Evolutionary conservation across 1,140 invertebrate species (phyloP), one percentile per base, ranked within the genome.

Genomic region (Pentalonia nigronervosa): DNA sequence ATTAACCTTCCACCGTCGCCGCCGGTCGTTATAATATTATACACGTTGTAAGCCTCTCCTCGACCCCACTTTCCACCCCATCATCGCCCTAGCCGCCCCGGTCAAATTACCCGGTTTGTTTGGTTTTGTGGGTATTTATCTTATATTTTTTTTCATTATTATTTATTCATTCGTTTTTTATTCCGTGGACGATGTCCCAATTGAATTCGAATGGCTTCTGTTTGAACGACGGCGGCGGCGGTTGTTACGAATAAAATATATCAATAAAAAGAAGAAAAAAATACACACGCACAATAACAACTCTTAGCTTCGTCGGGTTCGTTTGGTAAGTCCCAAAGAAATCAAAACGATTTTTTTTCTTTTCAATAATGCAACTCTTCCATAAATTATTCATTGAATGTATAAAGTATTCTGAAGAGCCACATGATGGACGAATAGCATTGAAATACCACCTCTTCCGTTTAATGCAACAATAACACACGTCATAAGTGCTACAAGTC

Each of bases 171-270:
- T 89, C 21, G 3, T 47, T 53, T 89, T 89, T 36, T 89, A 50
- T 34, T 45, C 87, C 48, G 86, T 25, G 48, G 20, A 50, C 48
- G 47, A 89, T 50, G 87, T 50, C 34, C 87, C 87, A 53, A 89
- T 56, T 89, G 34, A 53, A 56, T 89, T 89, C 50, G 88, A 56
- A 56, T n/a, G 50, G 88, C 88, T 89, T 56, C 88, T 89, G 88
- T 89, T 89, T 53, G 88, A 56, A 89, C 88, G 50, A 56, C 34
- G 88, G 36, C 88, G 34, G 48, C 34, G 88, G 36, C 88, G 34
- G 48, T 48, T 36, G 88, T 56, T 89, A 48, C 86, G 45, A 88
- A 88, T 88, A 88, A 88, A 76, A 76, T 76, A 88, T 50, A 88
- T 48, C 47, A 48, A 88, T 89, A 56, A 89, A 89, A 50, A 50